Percentiles rank a stretch among this genome's conserved stretches.
These are phyloP conservation scores for Anthopleura sola DNA, from an alignment of 64 coral and sea anemone species.

Conservation along the genomic window DNA sequence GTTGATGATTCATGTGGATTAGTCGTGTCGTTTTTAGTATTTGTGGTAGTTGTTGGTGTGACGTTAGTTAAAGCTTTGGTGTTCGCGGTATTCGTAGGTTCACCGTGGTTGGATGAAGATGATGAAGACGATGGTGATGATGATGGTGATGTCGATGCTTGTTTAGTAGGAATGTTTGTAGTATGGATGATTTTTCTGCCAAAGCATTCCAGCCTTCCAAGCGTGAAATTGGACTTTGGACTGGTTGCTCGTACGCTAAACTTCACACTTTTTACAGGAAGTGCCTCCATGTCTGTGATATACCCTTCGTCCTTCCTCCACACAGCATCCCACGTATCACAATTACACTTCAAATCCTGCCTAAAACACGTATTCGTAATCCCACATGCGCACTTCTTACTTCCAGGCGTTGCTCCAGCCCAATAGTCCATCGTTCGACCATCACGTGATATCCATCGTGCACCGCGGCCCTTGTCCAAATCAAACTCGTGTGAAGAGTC, in stretches of 20 bases:
- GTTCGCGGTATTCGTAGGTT: background rate
- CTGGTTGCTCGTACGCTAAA: constrained; percentile 74
- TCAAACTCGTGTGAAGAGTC: constrained; percentile 68
- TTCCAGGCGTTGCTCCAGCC: constrained; percentile 69
- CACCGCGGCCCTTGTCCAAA: constrained; percentile 54
- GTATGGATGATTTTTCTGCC: constrained; percentile 28
- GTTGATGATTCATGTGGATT: background rate
- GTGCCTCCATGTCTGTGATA: constrained; percentile 32
- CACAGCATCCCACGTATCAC: constrained; percentile 45
- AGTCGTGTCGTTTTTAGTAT: constrained; percentile 21
- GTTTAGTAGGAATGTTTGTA: constrained; percentile 9
- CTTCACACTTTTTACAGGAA: constrained; percentile 64
- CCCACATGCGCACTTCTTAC: constrained; percentile 79
- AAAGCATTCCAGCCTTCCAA: constrained; percentile 79
- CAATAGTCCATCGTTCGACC: constrained; percentile 77
- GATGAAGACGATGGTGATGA: constrained; percentile 17
- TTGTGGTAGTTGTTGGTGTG: background rate
- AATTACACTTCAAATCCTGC: constrained; percentile 62
- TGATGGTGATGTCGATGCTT: constrained; percentile 14
- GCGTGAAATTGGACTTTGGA: constrained; percentile 25
- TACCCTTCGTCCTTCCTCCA: constrained; percentile 78
- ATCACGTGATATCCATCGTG: constrained; percentile 78
- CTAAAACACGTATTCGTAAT: constrained; percentile 59
- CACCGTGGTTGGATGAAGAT: background rate
- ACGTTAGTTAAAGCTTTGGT: background rate